Percentiles rank a stretch among this genome's conserved stretches.
Evolutionary conservation across 2,888 invertebrate species (phyloP).

Genomic region (Drosophila formosana): DNA sequence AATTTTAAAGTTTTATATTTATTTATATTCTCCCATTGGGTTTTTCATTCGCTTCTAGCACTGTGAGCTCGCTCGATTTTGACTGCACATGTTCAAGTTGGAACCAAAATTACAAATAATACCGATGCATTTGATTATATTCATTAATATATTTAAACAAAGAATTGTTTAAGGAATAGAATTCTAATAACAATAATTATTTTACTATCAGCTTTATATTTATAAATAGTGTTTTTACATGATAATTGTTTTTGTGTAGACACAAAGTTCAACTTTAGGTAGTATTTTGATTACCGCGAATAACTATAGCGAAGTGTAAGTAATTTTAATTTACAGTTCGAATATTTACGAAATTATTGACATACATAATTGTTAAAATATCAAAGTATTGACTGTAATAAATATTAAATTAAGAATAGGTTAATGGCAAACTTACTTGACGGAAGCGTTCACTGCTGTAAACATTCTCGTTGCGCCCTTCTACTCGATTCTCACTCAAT

Average conservation of each 20-base stretch:
- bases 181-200: no score
- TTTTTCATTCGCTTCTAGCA: not conserved
- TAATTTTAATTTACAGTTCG: not conserved
- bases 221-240: slow-evolving; percentile 10
- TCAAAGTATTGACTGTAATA: not conserved
- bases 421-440: slow-evolving; percentile 10
- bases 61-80: slow-evolving; percentile 11
- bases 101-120: slow-evolving; percentile 6
- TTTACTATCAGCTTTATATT: slow-evolving; percentile 11
- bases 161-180: slow-evolving; percentile 8
- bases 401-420: slow-evolving; percentile 13
- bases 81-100: not conserved
- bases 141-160: not conserved
- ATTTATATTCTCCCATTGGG: not conserved
- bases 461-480: slow-evolving; percentile 19
- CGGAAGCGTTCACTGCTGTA: slow-evolving; percentile 10
- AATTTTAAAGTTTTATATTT: not conserved
- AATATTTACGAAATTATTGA: slow-evolving; percentile 14
- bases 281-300: not conserved
- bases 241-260: slow-evolving; percentile 2
- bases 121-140: not conserved
- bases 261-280: slow-evolving; percentile 5
- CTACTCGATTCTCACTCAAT: slow-evolving; percentile 42
- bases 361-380: not conserved
- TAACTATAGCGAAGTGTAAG: not conserved